Conservation (phyloP, 2,113 vertebrate genomes). For the Macroglossus sobrinus region DNA sequence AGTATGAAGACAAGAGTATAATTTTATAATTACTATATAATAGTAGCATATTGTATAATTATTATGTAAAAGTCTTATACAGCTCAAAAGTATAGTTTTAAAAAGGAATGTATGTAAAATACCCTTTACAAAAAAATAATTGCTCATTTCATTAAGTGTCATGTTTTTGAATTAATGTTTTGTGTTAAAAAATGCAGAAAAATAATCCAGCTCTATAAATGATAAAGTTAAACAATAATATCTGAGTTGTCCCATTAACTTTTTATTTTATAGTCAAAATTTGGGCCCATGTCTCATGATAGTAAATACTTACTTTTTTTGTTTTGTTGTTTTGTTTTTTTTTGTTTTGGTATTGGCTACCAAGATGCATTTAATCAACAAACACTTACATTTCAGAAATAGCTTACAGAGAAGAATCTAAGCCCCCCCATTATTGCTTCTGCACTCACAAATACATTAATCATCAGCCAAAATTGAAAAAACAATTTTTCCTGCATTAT, state of each 20-base stretch:
- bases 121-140: background rate
- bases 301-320: slow-evolving; percentile 35
- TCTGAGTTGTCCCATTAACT: background rate
- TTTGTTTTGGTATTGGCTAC: slow-evolving; percentile 21
- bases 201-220: background rate
- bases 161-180: background rate
- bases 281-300: background rate
- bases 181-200: background rate
- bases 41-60: background rate
- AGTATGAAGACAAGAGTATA: background rate
- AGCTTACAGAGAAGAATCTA: slow-evolving; percentile 20
- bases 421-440: slow-evolving; percentile 38
- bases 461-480: slow-evolving; percentile 41
- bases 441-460: slow-evolving; percentile 48
- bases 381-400: slow-evolving; percentile 58
- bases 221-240: background rate
- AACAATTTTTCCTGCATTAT: slow-evolving; percentile 41
- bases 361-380: slow-evolving; percentile 49
- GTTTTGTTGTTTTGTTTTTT: too few relatives aligned
- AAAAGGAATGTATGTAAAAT: background rate
- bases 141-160: background rate
- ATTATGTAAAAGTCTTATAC: background rate
- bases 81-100: background rate
- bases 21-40: background rate
- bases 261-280: background rate